phyloP scores from a whole-genome alignment of 2,888 invertebrate genomes.

The Clivina fossor region DNA sequence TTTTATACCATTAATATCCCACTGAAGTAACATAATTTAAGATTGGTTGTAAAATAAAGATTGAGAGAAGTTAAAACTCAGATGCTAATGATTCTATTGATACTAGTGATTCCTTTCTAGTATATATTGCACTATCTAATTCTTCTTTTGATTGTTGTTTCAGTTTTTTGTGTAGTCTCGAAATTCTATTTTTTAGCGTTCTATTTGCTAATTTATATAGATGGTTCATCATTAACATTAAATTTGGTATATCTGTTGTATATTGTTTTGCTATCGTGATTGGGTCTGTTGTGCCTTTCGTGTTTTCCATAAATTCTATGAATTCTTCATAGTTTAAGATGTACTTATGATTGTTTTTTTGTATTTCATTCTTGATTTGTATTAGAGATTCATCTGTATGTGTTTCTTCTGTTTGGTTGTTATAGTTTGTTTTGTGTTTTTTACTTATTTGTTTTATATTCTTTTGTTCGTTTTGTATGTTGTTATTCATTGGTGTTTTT shows the following conservation, averaged over 20 bases:
- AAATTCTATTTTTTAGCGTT: not conserved
- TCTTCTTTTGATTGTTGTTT: not conserved
- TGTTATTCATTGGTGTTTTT: not conserved
- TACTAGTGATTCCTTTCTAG: slow-evolving; percentile 1
- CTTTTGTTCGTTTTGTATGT: not conserved
- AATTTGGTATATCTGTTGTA: not conserved
- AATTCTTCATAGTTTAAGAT: slow-evolving; percentile 1
- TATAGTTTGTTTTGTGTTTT: not conserved
- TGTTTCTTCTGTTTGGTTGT: too few species aligned
- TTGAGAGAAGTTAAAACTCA: too few species aligned
- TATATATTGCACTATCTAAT: not conserved
- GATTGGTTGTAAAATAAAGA: too few species aligned
- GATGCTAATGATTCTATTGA: too few species aligned
- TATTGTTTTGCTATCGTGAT: not conserved
- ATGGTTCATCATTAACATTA: not conserved
- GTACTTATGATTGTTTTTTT: slow-evolving; percentile 1
- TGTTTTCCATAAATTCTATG: slow-evolving; percentile 1
- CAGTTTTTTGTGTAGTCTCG: not conserved
- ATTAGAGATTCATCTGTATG: not conserved
- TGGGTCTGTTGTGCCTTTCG: not conserved
- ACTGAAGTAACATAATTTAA: too few species aligned
- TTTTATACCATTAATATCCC: too few species aligned
- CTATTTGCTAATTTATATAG: not conserved
- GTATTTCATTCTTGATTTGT: not conserved
- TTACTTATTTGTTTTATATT: slow-evolving; percentile 1